phyloP scores from a whole-genome alignment of 2,113 vertebrate genomes.

The Pantherophis guttatus region DNA sequence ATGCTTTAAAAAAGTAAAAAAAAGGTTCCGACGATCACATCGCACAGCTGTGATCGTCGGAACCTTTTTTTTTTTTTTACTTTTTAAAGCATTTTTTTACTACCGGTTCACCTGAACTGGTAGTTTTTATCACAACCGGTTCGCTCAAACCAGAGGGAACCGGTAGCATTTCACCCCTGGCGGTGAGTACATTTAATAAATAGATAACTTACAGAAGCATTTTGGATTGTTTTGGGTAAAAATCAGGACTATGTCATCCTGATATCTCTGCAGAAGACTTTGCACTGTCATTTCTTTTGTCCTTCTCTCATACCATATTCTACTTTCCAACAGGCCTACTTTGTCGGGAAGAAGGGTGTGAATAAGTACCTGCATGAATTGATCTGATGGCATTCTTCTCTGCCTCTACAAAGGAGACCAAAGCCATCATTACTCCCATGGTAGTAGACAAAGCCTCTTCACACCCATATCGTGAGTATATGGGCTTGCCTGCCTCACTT shows the following conservation, averaged over 20 bases:
- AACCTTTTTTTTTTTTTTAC: too few species aligned
- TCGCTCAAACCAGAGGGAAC: too few species aligned
- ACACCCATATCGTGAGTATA: slow-evolving; percentile 93
- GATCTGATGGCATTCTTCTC: slow-evolving; percentile 93
- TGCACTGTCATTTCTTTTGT: not conserved
- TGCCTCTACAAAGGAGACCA: slow-evolving; percentile 91
- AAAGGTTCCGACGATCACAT: too few species aligned
- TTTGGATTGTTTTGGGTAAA: not conserved
- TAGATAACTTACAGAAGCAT: not conserved
- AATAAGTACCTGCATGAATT: slow-evolving; percentile 86
- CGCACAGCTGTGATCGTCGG: too few species aligned
- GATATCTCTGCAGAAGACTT: not conserved
- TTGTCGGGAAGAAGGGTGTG: not conserved
- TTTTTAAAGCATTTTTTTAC: too few species aligned
- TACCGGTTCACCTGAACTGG: too few species aligned
- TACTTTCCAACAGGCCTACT: not conserved
- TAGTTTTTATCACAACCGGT: too few species aligned
- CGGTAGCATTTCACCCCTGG: too few species aligned
- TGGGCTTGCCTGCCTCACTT: slow-evolving; percentile 94
- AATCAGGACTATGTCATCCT: not conserved
- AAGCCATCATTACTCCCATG: slow-evolving; percentile 96
- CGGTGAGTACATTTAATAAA: not conserved
- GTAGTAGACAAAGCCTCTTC: slow-evolving; percentile 96
- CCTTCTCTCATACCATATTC: not conserved
- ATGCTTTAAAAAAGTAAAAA: too few species aligned